phyloP scores from a whole-genome alignment of 2,888 invertebrate genomes.

The Meloe dianella region DNA sequence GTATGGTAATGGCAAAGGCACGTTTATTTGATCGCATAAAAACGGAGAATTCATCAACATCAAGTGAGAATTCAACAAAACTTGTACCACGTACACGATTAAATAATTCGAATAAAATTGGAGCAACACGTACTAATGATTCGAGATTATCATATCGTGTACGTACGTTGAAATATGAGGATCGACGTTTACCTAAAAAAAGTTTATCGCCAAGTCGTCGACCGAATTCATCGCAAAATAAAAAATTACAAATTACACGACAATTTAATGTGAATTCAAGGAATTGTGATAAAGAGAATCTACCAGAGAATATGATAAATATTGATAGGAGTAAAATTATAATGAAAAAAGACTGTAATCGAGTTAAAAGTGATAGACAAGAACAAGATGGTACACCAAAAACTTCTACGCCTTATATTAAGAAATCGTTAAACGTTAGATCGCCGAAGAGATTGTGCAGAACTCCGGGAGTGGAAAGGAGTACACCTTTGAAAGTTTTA shows the following conservation, averaged over 20 bases:
- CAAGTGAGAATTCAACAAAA: slow-evolving; percentile 36
- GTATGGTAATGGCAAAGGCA: slow-evolving; percentile 81
- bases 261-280: slow-evolving; percentile 31
- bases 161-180: slow-evolving; percentile 44
- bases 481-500: slow-evolving; percentile 66
- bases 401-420: slow-evolving; percentile 64
- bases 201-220: slow-evolving; percentile 49
- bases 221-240: slow-evolving; percentile 38
- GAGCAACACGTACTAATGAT: slow-evolving; percentile 35
- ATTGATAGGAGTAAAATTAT: slow-evolving; percentile 13
- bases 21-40: slow-evolving; percentile 69
- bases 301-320: slow-evolving; percentile 26
- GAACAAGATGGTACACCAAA: slow-evolving; percentile 42
- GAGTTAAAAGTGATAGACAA: too few species aligned
- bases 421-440: slow-evolving; percentile 64
- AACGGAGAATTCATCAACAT: slow-evolving; percentile 38
- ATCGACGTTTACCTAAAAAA: slow-evolving; percentile 44
- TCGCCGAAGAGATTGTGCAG: slow-evolving; percentile 64
- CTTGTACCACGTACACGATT: slow-evolving; percentile 23
- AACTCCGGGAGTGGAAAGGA: slow-evolving; percentile 61
- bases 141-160: slow-evolving; percentile 39
- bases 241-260: slow-evolving; percentile 41
- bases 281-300: slow-evolving; percentile 28
- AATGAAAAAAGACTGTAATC: slow-evolving; percentile 35
- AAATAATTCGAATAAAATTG: slow-evolving; percentile 34